Base-by-base conservation (phyloP, 2,888 invertebrate genomes). In the Phortica okadai region DNA sequence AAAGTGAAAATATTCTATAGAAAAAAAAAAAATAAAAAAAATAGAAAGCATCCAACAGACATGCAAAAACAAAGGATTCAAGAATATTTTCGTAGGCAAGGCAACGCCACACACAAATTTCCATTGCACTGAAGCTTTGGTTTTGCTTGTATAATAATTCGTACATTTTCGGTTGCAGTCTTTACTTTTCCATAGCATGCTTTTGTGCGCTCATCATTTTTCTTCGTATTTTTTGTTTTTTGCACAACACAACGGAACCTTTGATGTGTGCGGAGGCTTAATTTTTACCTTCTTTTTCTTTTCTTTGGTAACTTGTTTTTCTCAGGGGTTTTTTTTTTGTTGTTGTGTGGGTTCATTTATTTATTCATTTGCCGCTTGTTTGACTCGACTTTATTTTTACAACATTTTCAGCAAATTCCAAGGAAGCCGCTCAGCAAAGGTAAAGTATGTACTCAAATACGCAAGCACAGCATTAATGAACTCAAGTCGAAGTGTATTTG, bases 181-280 rank as follows among this genome's bases (percentile, higher is more conserved):
- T 33, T 33, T 33, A 42, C 66, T 66, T 5, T 33, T 33, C 41
- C 25, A 66, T n/a, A 42, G 66, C 44, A 66, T 42, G 33, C n/a
- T 66, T 66, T 25, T 66, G 44, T 66, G 66, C n/a, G 41, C 66
- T 14, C n/a, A 66, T 33, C 14, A 11, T 11, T 50, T 50, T 50
- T 50, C 6, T 2, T 2, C 7, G 4, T 16, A 42, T 66, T 66
- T 41, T 66, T 42, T 10, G 3, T 66, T 41, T 25, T 21, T 4
- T 25, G 16, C 0, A 50, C 45, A 10, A 45, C 50, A 10, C 44
- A 5, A n/a, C 10, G 50, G 21, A 41, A 10, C 33, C 74, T 66
- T 41, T 74, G 66, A 66, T 45, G 66, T 74, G 62, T 25, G 62
- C 62, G 8, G 16, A 25, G 62, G 4, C 25, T n/a, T 56, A 25